phyloP scores from a whole-genome alignment of 2,113 vertebrate species.

The Scolopax mira region DNA sequence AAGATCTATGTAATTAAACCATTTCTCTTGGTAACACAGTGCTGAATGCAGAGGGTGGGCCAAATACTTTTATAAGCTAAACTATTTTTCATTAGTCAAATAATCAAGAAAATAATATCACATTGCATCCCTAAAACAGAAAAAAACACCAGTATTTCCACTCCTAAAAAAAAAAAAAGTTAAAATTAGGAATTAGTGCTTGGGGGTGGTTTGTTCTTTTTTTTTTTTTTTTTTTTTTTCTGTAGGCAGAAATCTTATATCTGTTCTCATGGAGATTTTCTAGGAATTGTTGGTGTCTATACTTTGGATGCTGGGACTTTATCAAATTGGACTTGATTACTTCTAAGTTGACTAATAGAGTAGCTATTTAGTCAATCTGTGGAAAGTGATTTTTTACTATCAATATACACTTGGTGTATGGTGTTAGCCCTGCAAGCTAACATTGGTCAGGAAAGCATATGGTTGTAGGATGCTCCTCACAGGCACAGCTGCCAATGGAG shows the following conservation, averaged over 20 bases:
- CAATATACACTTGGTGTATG: not conserved
- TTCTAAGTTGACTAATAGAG: conserved; percentile 2
- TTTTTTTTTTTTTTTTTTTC: not conserved
- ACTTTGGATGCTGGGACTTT: not conserved
- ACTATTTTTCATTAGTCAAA: not conserved
- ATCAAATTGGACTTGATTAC: not conserved
- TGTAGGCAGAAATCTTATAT: not conserved
- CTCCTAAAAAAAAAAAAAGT: not conserved
- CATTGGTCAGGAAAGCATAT: not conserved
- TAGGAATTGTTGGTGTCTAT: not conserved
- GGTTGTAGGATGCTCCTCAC: not conserved
- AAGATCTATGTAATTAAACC: conserved; percentile 1
- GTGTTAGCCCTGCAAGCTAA: not conserved
- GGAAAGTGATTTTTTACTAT: conserved; percentile 27
- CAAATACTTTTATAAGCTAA: not conserved
- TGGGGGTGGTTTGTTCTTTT: too few species aligned
- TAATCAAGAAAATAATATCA: not conserved
- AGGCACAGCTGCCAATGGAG: not conserved
- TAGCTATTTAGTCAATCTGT: not conserved
- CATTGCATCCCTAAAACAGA: not conserved
- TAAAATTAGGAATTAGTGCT: not conserved
- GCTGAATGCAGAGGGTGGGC: not conserved
- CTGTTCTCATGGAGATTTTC: not conserved
- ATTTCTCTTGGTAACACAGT: not conserved
- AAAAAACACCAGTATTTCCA: not conserved